Evolutionary conservation across 1,140 invertebrate genomes (phyloP), one percentile per base, ranked within the genome.

Genomic region (Magallana ariakensis): DNA sequence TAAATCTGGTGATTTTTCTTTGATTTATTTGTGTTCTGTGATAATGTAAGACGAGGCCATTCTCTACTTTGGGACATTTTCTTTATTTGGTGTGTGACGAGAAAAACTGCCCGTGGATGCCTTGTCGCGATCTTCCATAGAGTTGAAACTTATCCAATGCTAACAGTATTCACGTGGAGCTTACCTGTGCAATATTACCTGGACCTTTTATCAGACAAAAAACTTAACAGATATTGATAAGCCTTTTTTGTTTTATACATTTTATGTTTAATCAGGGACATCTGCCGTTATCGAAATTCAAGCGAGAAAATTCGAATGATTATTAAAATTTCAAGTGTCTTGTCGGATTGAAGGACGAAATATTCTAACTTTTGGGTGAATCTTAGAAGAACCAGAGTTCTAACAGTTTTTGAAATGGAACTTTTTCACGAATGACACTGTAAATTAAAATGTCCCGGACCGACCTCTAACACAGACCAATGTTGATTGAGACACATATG

Each of bases 401-500:
- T 26, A 33, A 19, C 10, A 75, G 13, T 26, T 13, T 4, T 75
- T 11, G 66, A 19, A 75, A 75, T 75, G 66, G 66, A 46, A 75
- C 19, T 26, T 16, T 60, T 26, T 26, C 22, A 26, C 11, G 22
- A 2, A 46, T 70, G 19, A 33, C 66, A 33, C 22, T 26, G 22
- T 26, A 75, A 75, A 13, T 62, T 62, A 11, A 46, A 16, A 84
- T 84, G 13, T 1, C 56, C 62, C 13, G 56, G 19, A 46, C 13
- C 9, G 10, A 75, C 9, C 9, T 75, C 83, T 62, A 15, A 53
- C 8, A 54, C 10, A 19, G 16, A 53, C 81, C 9, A 86, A 56
- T 60, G 80, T 81, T 86, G 75, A 81, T 86, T 53, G 85, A 86
- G 60, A 58, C 58, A 60, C 55, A 70, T 33, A 55, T 66, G 56